Evolutionary conservation across 1,140 invertebrate genomes (phyloP).

Genomic region (Tetranychus cinnabarinus): DNA sequence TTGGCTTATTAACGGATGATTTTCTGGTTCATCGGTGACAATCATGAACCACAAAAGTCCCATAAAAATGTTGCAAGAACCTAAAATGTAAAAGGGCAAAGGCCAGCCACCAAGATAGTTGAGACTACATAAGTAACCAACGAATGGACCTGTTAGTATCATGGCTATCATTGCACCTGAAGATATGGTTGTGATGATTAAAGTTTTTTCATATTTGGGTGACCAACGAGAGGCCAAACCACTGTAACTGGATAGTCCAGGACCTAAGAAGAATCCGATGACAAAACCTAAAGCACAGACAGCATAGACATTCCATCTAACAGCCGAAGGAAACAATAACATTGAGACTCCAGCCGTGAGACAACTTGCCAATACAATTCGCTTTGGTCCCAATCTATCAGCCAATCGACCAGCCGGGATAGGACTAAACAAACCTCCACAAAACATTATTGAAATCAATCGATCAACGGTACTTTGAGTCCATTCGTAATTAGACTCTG

Average conservation of each 20-base stretch:
- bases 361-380: too few species aligned
- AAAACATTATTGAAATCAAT: too few species aligned
- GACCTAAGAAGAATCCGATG: conserved; percentile 12
- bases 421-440: too few species aligned
- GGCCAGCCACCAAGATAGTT: conserved; percentile 10
- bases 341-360: too few species aligned
- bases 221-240: conserved; percentile 19
- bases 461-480: too few species aligned
- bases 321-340: too few species aligned
- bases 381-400: too few species aligned
- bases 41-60: conserved; percentile 56
- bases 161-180: conserved; percentile 18
- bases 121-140: conserved; percentile 13
- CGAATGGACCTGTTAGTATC: conserved; percentile 14
- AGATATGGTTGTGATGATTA: conserved; percentile 6
- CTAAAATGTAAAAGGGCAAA: conserved; percentile 9
- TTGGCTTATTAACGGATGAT: conserved; percentile 43
- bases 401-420: too few species aligned
- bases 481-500: background rate
- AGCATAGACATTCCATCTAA: too few species aligned
- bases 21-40: conserved; percentile 54
- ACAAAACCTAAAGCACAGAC: too few species aligned
- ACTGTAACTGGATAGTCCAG: conserved; percentile 19
- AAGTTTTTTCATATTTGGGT: conserved; percentile 7
- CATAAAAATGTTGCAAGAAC: conserved; percentile 44